Base-by-base conservation (phyloP, 2,888 invertebrate species). In the Mythimna loreyi region DNA sequence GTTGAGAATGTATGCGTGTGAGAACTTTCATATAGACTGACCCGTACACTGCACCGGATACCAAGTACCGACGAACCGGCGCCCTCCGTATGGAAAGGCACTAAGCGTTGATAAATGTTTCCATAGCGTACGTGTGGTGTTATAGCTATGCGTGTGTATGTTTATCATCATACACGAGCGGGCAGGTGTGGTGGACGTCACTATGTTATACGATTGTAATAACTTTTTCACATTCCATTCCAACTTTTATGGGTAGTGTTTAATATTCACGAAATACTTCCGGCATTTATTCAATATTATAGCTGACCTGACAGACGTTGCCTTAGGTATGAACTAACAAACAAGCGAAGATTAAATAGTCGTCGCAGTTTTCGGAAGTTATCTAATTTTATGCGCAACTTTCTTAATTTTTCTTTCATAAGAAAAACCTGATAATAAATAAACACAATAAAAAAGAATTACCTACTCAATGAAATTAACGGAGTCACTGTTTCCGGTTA, bases 211-310 rank as follows among this genome's bases (percentile, higher is more conserved):
- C 11, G 23, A 56, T 40, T 59, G 19, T 60, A 36, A 28, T 43
- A 30, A 43, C 19, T 58, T 67, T 53, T 50, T 28, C 19, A 59
- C 53, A 55, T 49, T 36, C 53, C 13, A 53, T 49, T 36, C 53
- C 13, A 47, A 53, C 13, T 21, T 33, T 0, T 23, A 13, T 49
- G 1, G 11, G 1, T 33, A 40, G 5, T 40, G 40, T 40, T 40
- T 40, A 49, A 45, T 59, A 30, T 28, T 68, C 36, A 70, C 45
- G 36, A 69, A 69, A 53, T 28, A 16, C n/a, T 57, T 69, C 40
- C 16, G 33, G 4, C 4, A 19, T 63, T 60, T 36, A 49, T n/a
- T 19, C 19, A 40, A 16, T 40, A 40, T 13, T 36, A 3, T 28
- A 36, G 13, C 13, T 36, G 13, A 36, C 3, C 36, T 3, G 36